Conservation (phyloP, 2,888 invertebrate species). For the Crematogaster levior region DNA sequence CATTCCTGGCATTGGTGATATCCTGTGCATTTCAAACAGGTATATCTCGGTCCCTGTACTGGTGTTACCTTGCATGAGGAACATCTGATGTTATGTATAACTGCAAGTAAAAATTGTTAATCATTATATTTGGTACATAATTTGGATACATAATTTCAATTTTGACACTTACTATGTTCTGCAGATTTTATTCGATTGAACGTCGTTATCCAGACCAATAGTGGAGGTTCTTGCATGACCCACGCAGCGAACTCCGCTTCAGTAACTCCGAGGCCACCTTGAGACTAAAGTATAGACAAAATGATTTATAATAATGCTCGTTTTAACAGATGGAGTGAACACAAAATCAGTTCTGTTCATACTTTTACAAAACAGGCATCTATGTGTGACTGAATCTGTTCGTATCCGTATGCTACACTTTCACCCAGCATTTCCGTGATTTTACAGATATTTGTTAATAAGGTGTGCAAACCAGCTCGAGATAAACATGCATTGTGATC, state of each 20-base stretch:
- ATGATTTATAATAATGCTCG: slow-evolving; percentile 35
- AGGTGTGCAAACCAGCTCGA: slow-evolving; percentile 88
- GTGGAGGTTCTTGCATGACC: slow-evolving; percentile 89
- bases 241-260: slow-evolving; percentile 90
- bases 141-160: slow-evolving; percentile 19
- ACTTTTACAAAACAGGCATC: slow-evolving; percentile 92
- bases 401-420: slow-evolving; percentile 88
- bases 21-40: slow-evolving; percentile 89
- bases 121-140: slow-evolving; percentile 28
- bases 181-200: slow-evolving; percentile 88
- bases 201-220: slow-evolving; percentile 89
- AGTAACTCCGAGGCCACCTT: slow-evolving; percentile 90
- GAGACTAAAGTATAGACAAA: slow-evolving; percentile 86
- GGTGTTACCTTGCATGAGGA: slow-evolving; percentile 88
- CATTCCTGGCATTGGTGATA: slow-evolving; percentile 90
- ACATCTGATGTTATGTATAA: slow-evolving; percentile 88
- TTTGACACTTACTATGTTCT: slow-evolving; percentile 86
- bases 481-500: slow-evolving; percentile 92
- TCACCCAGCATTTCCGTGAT: slow-evolving; percentile 89
- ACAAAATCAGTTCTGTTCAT: slow-evolving; percentile 64
- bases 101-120: slow-evolving; percentile 79
- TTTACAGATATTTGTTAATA: slow-evolving; percentile 89
- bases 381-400: slow-evolving; percentile 89
- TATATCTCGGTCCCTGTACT: slow-evolving; percentile 88
- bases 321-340: slow-evolving; percentile 39